These are phyloP conservation scores for Drosophila insularis DNA, from an alignment of 1,140 invertebrate genomes.

Conservation along the genomic window DNA sequence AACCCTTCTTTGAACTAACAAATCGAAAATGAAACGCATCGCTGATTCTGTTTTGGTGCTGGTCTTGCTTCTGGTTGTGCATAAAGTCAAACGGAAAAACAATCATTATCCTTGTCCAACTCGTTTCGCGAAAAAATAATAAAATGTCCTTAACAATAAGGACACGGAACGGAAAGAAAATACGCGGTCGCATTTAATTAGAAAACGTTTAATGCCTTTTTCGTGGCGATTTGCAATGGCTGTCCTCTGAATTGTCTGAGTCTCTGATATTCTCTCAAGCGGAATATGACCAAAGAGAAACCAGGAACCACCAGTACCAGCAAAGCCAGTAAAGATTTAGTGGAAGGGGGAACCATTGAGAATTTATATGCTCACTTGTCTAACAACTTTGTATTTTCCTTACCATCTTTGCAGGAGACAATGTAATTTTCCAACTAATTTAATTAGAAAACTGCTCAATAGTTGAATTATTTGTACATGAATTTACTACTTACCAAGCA, in stretches of 20 bases:
- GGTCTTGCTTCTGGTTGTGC: slow-evolving; percentile 20
- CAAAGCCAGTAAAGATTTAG: neutral
- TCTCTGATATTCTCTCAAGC: slow-evolving; percentile 33
- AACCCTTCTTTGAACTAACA: slow-evolving; percentile 52
- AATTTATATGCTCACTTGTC: slow-evolving; percentile 31
- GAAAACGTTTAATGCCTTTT: slow-evolving; percentile 76
- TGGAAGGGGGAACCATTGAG: neutral
- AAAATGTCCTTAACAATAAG: slow-evolving; percentile 54
- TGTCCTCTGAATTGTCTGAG: slow-evolving; percentile 10
- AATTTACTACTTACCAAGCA: slow-evolving; percentile 15
- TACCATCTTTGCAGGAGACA: slow-evolving; percentile 13
- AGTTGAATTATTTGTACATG: slow-evolving; percentile 57
- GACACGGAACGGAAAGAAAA: slow-evolving; percentile 23
- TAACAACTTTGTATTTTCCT: slow-evolving; percentile 12
- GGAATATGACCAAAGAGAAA: slow-evolving; percentile 28
- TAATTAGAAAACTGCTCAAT: slow-evolving; percentile 66
- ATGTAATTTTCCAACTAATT: slow-evolving; percentile 78
- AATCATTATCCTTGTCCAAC: slow-evolving; percentile 75
- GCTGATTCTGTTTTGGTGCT: slow-evolving; percentile 43
- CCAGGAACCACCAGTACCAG: neutral
- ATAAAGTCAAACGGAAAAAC: slow-evolving; percentile 54
- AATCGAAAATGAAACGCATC: slow-evolving; percentile 64
- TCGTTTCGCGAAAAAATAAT: slow-evolving; percentile 58
- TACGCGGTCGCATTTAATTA: slow-evolving; percentile 65
- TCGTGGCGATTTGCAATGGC: slow-evolving; percentile 33